Conservation (phyloP, 92 coral and sea anemone species). For the Metridium senile region DNA sequence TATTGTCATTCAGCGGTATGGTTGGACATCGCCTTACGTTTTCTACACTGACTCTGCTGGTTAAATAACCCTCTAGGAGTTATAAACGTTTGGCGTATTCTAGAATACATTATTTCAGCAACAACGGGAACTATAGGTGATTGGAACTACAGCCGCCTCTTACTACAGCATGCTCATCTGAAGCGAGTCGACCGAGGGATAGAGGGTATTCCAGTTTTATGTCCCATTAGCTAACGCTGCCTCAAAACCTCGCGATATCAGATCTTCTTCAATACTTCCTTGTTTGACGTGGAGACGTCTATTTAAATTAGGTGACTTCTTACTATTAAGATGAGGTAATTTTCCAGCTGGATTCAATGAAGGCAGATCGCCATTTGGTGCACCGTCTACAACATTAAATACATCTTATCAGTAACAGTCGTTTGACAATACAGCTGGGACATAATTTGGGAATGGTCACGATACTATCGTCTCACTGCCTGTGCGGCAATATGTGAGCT, state of each 20-base stretch:
- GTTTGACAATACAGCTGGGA: neutral
- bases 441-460: neutral
- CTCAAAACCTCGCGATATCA: slow-evolving; percentile 59
- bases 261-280: slow-evolving; percentile 58
- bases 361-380: slow-evolving; percentile 43
- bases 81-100: no score
- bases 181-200: neutral
- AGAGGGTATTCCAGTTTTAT: neutral
- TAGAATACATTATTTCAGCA: no score
- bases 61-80: no score
- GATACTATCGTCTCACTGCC: no score
- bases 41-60: no score
- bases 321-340: slow-evolving; percentile 51
- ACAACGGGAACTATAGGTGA: neutral
- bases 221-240: slow-evolving; percentile 52
- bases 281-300: slow-evolving; percentile 56
- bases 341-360: slow-evolving; percentile 29
- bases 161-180: neutral
- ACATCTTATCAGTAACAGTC: neutral
- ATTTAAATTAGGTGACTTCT: slow-evolving; percentile 47
- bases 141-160: neutral
- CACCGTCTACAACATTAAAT: slow-evolving; percentile 5
- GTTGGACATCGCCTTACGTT: no score
- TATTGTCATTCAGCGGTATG: no score
- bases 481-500: no score